Evolutionary conservation across 2,888 invertebrate genomes (phyloP).

Genomic region (Coenonympha glycerion): DNA sequence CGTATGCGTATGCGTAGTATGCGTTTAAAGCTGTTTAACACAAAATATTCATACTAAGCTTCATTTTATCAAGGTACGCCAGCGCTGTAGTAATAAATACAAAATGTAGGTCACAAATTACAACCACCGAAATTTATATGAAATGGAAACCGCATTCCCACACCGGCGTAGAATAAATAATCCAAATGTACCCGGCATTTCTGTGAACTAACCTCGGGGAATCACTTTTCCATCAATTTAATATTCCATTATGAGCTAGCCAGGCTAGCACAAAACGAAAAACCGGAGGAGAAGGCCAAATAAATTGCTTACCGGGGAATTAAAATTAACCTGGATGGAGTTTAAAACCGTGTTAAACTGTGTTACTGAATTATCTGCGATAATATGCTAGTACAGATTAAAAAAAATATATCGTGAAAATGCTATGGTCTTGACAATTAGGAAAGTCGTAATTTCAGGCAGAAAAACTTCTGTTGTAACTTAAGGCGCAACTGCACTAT

Average conservation of each 20-base stretch:
- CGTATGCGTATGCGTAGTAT: too few relatives aligned
- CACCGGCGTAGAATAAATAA: constrained; percentile 8
- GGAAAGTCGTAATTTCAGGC: too few relatives aligned
- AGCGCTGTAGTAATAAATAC: too few relatives aligned
- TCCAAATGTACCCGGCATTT: constrained; percentile 22
- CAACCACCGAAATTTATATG: background rate
- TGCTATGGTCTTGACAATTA: too few relatives aligned
- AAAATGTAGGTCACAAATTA: background rate
- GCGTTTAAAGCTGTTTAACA: too few relatives aligned
- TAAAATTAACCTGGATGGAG: constrained; percentile 10
- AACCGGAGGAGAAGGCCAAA: constrained; percentile 29
- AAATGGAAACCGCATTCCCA: constrained; percentile 4
- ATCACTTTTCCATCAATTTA: constrained; percentile 35
- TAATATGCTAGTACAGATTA: too few relatives aligned
- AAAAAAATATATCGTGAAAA: too few relatives aligned
- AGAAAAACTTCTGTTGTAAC: too few relatives aligned
- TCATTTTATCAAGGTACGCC: too few relatives aligned
- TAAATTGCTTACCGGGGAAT: constrained; percentile 24
- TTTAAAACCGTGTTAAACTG: background rate
- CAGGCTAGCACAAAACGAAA: constrained; percentile 30
- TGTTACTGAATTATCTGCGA: too few relatives aligned
- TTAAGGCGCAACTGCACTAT: too few relatives aligned
- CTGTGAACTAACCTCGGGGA: constrained; percentile 28
- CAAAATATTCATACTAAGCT: too few relatives aligned
- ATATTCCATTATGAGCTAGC: constrained; percentile 34